These are phyloP conservation scores for Ericerus pela DNA, from an alignment of 1,140 invertebrate species.

Conservation along the genomic window DNA sequence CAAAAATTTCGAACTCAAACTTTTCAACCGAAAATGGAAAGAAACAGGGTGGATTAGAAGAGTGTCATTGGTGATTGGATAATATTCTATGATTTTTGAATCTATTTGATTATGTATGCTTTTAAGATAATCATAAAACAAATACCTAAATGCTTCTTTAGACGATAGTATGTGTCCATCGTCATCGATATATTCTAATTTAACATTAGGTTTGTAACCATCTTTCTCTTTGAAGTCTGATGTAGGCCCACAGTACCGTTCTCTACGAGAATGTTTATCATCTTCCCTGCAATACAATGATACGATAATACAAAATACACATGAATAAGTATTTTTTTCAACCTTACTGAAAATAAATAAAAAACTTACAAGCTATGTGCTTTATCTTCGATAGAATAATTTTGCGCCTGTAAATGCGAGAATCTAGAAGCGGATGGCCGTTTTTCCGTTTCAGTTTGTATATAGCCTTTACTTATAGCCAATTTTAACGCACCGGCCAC, in stretches of 20 bases:
- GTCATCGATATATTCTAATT: conserved; percentile 95
- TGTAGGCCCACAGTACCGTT: conserved; percentile 69
- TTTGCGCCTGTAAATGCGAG: conserved; percentile 66
- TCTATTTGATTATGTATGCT: no score
- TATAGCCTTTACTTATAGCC: conserved; percentile 88
- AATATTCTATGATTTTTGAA: no score
- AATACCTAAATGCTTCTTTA: conserved; percentile 92
- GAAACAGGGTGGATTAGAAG: no score
- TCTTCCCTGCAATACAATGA: conserved; percentile 47
- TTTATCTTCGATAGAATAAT: conserved; percentile 97
- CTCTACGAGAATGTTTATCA: conserved; percentile 61
- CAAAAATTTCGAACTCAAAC: background rate
- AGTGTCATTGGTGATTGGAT: no score
- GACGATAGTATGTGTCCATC: conserved; percentile 74
- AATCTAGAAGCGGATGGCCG: conserved; percentile 52
- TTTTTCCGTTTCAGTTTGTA: conserved; percentile 67
- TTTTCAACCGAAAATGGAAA: background rate
- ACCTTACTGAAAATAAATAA: no score
- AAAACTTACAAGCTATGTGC: conserved; percentile 38
- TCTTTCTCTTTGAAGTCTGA: conserved; percentile 90
- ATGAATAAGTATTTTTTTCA: background rate
- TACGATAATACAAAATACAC: no score
- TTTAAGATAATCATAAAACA: conserved; percentile 56
- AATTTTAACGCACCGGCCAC: conserved; percentile 81
- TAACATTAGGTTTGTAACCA: conserved; percentile 85